Evolutionary conservation across 2,888 invertebrate genomes (phyloP), one percentile per base, ranked within the genome.

Genomic region (Linnaemya tessellans): DNA sequence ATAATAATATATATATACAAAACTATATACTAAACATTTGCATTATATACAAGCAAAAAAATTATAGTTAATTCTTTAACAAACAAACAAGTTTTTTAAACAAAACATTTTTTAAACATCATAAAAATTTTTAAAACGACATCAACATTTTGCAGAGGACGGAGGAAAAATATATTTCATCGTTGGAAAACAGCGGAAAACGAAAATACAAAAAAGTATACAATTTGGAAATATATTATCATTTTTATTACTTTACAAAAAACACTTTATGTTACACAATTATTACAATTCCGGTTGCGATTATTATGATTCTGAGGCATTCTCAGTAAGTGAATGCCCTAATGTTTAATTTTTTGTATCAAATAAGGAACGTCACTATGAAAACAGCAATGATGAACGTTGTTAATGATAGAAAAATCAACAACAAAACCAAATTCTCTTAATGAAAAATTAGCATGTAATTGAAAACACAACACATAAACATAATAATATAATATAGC

Each of bases 21-120:
- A 87, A 80, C 80, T 87, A 86, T 79, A 87, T 78, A 86, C 80
- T 54, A 86, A 81, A 84, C 73, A 82, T 85, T 85, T 85, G 82
- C 79, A 85, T 82, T 81, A 82, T 85, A 85, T 85, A 85, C 85
- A 85, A 68, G 71, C 74, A 80, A 65, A 83, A 56, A 56, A 51
- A 11, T 30, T 60, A 20, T 30, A 60, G 38, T 58, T 58, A 35
- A n/a, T 38, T n/a, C 38, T 60, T 35, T 60, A 62, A 73, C 54
- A 51, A 73, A 65, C 46, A 56, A 85, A 64, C 78, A 80, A 85
- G 67, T 82, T 84, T 83, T 79, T 77, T 84, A 9, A 87, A 87
- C 56, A 79, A 56, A 65, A 80, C 64, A 77, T 64, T 88, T 89
- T 90, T 89, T 89, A 89, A 90, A 88, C 90, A 89, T 85, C 86